phyloP scores from a whole-genome alignment of 2,113 vertebrate genomes.

The Sinocyclocheilus rhinocerous region DNA sequence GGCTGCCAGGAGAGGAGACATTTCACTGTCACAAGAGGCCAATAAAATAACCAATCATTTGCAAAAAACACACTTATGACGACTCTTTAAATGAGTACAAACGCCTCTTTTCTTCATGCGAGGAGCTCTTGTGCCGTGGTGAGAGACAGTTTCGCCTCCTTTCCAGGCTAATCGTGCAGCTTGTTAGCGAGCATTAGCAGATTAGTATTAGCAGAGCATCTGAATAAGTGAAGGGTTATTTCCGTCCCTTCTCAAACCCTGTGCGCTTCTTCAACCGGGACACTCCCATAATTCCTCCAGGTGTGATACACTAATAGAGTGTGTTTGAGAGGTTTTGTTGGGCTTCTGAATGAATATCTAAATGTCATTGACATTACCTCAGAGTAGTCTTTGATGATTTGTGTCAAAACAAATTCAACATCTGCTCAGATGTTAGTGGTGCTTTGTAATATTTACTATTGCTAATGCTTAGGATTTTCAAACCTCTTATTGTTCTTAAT shows the following conservation, averaged over 20 bases:
- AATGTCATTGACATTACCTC: neutral
- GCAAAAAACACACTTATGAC: neutral
- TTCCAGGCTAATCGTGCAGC: constrained; percentile 55
- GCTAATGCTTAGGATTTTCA: neutral
- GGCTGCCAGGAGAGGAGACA: neutral
- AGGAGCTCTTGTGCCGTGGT: neutral
- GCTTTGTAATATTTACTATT: neutral
- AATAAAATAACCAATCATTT: neutral
- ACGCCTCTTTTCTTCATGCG: neutral
- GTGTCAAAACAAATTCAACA: neutral
- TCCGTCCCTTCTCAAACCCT: constrained; percentile 41
- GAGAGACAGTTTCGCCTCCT: constrained; percentile 5
- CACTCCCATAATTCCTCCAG: neutral
- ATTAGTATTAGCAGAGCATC: constrained; percentile 48
- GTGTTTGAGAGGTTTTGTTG: neutral
- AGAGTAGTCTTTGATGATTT: neutral
- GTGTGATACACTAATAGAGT: neutral
- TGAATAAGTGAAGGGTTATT: constrained; percentile 45
- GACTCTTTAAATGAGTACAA: neutral
- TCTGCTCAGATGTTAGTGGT: neutral
- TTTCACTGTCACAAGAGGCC: neutral
- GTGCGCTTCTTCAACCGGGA: constrained; percentile 3
- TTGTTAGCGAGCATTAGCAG: constrained; percentile 54
- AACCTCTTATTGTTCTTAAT: neutral
- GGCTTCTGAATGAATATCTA: neutral